Percentiles rank a stretch among this genome's conserved stretches.
Evolutionary conservation across 2,797 vertebrate genomes (phyloP).

Genomic region (Typhlichthys eigenmanni): DNA sequence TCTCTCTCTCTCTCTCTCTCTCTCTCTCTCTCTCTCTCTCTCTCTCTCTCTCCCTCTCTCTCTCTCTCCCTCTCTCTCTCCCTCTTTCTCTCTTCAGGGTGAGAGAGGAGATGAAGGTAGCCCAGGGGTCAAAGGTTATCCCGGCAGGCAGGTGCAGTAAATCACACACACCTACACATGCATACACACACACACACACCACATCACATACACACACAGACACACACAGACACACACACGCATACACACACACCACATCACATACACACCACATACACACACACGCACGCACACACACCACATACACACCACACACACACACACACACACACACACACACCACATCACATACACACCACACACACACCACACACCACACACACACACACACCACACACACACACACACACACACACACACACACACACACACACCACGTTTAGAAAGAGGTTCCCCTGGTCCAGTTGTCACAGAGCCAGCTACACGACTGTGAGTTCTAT

Average conservation of each 20-base stretch:
- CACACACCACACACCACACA: no score
- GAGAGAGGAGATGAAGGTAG: slow-evolving; percentile 87
- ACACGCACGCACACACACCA: background rate
- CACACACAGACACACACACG: no score
- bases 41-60: slow-evolving; percentile 24
- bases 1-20: no score
- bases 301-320: background rate
- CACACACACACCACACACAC: background rate
- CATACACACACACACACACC: slow-evolving; percentile 12
- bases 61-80: slow-evolving; percentile 14
- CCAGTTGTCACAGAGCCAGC: background rate
- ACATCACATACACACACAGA: background rate
- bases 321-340: no score
- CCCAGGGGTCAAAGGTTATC: slow-evolving; percentile 99
- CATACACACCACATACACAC: no score
- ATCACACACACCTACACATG: slow-evolving; percentile 71
- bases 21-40: no score
- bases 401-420: no score
- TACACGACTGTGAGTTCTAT: slow-evolving; percentile 16
- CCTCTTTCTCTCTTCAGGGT: slow-evolving; percentile 79
- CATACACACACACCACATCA: no score
- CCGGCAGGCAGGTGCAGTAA: slow-evolving; percentile 99
- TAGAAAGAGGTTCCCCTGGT: no score
- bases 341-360: no score
- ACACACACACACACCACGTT: no score